Base-by-base conservation (phyloP, 2,888 invertebrate genomes). In the Atethmia centrago region DNA sequence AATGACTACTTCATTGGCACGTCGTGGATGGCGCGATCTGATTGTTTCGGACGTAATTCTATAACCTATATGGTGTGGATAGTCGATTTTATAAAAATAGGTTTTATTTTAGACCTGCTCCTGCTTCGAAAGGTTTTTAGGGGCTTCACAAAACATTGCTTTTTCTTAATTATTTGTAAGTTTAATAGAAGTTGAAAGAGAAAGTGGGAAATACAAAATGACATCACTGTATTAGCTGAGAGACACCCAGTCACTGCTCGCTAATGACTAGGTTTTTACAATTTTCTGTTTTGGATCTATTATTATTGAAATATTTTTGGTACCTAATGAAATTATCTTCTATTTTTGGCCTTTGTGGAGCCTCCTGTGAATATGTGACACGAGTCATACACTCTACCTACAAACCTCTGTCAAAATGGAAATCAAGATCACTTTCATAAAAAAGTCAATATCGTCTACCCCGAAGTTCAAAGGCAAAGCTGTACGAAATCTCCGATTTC, bases 401-500 rank as follows among this genome's bases (percentile, higher is more conserved):
- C n/a, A 28, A 14, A 31, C 70, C n/a, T 56, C 7, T 31, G 45
- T 65, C 42, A 62, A 62, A 81, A 55, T 68, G 36, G 1, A 42
- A 68, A 77, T 77, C 36, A 31, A 36, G 51, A 56, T 47, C 55
- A 28, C 21, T 77, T 36, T 21, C 14, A 36, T 31, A 14, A 21
- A 63, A 53, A 68, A 7, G 3, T 58, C 31, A 31, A 28, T 9
- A 19, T 64, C 66, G 59, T 69, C 16, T 45, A 5, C 21, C n/a
- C 5, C 12, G 3, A 56, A 56, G 36, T 47, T 64, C 53, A 58
- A 42, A 61, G 25, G 28, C 16, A 51, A 74, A 25, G 31, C 45
- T 67, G 28, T 9, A 19, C 56, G 8, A 59, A 86, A 66, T 68
- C 59, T 62, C 64, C 63, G 65, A 74, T 84, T 73, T 66, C 45